These are phyloP conservation scores for Pomatostomus ruficeps DNA, from an alignment of 2,113 vertebrate species.

Conservation along the genomic window DNA sequence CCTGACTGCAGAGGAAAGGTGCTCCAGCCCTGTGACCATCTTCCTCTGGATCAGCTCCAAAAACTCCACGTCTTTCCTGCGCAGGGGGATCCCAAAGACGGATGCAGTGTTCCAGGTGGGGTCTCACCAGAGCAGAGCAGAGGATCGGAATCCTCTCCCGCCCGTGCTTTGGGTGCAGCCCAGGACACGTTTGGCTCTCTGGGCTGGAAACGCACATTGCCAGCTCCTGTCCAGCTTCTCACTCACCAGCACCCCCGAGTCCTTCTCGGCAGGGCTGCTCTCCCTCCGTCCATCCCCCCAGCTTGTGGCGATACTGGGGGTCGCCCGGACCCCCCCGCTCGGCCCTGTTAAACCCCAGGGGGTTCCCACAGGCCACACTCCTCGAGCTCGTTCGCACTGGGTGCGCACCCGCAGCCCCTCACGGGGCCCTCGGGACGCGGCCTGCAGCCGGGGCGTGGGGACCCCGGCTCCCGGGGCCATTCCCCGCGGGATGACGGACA, in stretches of 20 bases:
- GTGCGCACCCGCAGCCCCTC: background rate
- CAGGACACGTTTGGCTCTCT: background rate
- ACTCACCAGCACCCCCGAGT: background rate
- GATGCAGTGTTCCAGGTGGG: background rate
- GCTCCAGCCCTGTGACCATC: background rate
- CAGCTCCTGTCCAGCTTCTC: too few relatives aligned
- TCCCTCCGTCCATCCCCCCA: background rate
- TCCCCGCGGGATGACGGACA: background rate
- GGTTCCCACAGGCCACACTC: background rate
- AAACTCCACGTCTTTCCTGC: background rate
- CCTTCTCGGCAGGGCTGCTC: fast-evolving
- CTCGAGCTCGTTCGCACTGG: background rate
- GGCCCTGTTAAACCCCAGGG: background rate
- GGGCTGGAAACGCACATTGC: fast-evolving
- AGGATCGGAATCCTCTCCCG: background rate
- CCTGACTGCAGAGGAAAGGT: background rate
- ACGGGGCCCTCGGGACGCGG: background rate
- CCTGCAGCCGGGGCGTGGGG: background rate
- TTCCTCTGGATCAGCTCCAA: background rate
- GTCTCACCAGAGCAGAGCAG: background rate
- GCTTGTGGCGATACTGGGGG: fast-evolving
- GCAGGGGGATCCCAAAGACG: fast-evolving
- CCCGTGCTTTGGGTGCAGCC: background rate
- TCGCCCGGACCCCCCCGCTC: too few relatives aligned
- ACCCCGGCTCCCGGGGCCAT: too few relatives aligned